Conservation (phyloP, 2,888 invertebrate genomes). For the Drosophila koepferae region DNA sequence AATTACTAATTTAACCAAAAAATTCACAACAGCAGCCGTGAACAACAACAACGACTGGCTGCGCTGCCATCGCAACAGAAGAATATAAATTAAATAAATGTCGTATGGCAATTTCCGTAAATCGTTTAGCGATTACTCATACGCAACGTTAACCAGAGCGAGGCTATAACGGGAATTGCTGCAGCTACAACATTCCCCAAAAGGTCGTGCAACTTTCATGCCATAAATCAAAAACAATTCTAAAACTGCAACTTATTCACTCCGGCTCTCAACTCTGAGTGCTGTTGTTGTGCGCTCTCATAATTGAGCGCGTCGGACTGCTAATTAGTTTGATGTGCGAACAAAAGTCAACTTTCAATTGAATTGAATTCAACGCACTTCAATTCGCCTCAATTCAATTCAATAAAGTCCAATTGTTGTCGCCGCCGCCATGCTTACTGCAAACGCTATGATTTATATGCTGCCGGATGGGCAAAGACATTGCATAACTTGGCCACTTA, state of each 20-base stretch:
- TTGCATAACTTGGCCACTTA: constrained; percentile 48
- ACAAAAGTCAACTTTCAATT: constrained; percentile 51
- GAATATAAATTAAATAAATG: constrained; percentile 47
- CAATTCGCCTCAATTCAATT: constrained; percentile 35
- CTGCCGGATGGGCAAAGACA: constrained; percentile 5
- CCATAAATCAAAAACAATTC: constrained; percentile 56
- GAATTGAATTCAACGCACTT: constrained; percentile 33
- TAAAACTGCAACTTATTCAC: constrained; percentile 47
- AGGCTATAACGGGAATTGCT: constrained; percentile 29
- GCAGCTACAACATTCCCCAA: constrained; percentile 9
- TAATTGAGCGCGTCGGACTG: constrained; percentile 51
- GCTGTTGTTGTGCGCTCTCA: constrained; percentile 11
- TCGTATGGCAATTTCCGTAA: constrained; percentile 51
- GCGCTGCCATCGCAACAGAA: neutral
- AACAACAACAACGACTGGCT: neutral
- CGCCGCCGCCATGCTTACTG: constrained; percentile 3
- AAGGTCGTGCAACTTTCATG: constrained; percentile 69
- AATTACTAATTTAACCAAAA: constrained; percentile 67
- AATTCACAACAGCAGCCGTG: constrained; percentile 14
- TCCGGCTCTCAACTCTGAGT: neutral
- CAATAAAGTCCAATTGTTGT: constrained; percentile 35
- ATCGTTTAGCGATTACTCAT: constrained; percentile 60
- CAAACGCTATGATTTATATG: constrained; percentile 39
- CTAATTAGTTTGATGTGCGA: constrained; percentile 62
- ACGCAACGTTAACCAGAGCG: constrained; percentile 46